These are phyloP conservation scores for Platalea minor DNA, from an alignment of 2,797 vertebrate genomes.

Conservation along the genomic window DNA sequence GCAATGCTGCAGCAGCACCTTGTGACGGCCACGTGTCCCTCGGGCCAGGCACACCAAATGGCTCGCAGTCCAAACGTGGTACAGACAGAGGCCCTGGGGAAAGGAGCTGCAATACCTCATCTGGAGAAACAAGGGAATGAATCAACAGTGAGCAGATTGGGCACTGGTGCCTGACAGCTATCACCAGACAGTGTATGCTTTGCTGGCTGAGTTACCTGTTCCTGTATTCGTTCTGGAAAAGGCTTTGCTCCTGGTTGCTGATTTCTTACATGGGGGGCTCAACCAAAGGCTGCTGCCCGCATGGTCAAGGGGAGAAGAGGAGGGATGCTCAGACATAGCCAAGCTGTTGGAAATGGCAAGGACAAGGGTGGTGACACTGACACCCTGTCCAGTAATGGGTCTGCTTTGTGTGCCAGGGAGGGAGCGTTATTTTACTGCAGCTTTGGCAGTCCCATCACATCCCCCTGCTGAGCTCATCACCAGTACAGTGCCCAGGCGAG, in stretches of 20 bases:
- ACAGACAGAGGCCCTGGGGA: neutral
- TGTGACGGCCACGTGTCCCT: neutral
- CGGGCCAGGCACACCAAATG: neutral
- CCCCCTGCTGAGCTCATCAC: neutral
- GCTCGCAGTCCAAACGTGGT: neutral
- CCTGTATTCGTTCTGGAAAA: neutral
- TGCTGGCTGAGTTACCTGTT: neutral
- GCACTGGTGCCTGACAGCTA: neutral
- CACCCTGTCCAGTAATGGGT: rapidly evolving
- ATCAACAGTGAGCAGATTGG: neutral
- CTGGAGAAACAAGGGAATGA: neutral
- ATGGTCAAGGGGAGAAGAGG: neutral
- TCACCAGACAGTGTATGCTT: neutral
- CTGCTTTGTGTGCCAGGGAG: neutral
- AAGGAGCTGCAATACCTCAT: neutral
- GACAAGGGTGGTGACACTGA: neutral
- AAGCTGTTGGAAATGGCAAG: neutral
- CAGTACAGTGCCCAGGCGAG: neutral
- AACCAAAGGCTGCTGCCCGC: neutral
- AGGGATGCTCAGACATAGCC: neutral
- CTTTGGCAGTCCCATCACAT: neutral
- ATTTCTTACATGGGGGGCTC: rapidly evolving
- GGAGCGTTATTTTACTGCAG: neutral
- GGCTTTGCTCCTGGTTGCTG: neutral
- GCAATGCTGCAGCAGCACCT: neutral